Conservation (phyloP, 2,888 invertebrate species). For the Biston betularia region DNA sequence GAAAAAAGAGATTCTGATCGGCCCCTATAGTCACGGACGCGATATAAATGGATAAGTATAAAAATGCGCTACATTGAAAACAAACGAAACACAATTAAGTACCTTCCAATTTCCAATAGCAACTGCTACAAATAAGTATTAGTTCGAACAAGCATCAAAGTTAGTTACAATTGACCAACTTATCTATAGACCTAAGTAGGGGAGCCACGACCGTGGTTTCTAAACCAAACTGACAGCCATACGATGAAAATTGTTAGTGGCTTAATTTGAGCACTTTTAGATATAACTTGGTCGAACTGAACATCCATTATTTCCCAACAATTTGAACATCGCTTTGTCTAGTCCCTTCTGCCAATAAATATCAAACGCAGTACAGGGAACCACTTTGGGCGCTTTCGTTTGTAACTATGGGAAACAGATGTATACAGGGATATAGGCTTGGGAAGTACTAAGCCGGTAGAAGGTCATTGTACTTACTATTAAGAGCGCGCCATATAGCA, state of each 20-base stretch:
- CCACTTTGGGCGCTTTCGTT: constrained; percentile 14
- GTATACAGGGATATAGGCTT: neutral
- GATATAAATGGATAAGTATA: too few relatives aligned
- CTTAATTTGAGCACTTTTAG: neutral
- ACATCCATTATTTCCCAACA: constrained; percentile 10
- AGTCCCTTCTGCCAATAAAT: constrained; percentile 26
- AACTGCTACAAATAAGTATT: neutral
- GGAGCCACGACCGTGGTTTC: neutral
- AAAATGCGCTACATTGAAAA: too few relatives aligned
- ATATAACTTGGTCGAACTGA: neutral
- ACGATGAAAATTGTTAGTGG: neutral
- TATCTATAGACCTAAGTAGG: neutral
- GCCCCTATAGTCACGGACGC: too few relatives aligned
- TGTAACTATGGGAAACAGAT: neutral
- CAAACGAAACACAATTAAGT: neutral
- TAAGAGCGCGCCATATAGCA: too few relatives aligned
- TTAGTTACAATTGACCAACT: constrained; percentile 5
- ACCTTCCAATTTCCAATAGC: constrained; percentile 5
- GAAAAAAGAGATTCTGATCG: too few relatives aligned
- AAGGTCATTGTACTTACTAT: too few relatives aligned
- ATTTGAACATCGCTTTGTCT: constrained; percentile 23
- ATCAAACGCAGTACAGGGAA: constrained; percentile 11
- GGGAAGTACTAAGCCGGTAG: too few relatives aligned
- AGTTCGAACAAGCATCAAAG: constrained; percentile 7
- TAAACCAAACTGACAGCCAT: neutral